Conservation (phyloP, 1,140 invertebrate species). For the Drosophila ohnishii region DNA sequence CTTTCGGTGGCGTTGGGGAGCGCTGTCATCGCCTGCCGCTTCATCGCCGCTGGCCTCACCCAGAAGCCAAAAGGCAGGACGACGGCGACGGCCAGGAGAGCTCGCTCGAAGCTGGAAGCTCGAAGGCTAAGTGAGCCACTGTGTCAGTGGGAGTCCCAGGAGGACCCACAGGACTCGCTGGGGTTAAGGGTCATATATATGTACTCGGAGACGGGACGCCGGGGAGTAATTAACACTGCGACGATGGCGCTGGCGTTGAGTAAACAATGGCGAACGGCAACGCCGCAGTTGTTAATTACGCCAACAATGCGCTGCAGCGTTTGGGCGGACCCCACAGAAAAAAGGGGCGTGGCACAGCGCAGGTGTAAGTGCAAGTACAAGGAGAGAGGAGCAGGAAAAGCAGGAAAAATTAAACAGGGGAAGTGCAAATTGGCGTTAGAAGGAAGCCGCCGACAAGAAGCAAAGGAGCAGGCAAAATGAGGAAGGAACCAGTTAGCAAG, state of each 20-base stretch:
- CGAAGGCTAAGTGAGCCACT: slow-evolving; percentile 70
- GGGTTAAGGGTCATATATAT: slow-evolving; percentile 2
- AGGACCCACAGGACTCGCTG: neutral
- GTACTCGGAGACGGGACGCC: slow-evolving; percentile 10
- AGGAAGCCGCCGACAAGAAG: slow-evolving; percentile 12
- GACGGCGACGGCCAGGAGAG: neutral
- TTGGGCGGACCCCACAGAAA: slow-evolving; percentile 9
- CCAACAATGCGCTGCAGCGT: slow-evolving; percentile 47
- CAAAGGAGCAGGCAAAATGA: slow-evolving; percentile 3
- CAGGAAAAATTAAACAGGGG: slow-evolving; percentile 24
- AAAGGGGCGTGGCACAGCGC: slow-evolving; percentile 46
- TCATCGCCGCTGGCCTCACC: slow-evolving; percentile 7
- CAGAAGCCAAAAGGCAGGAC: slow-evolving; percentile 3
- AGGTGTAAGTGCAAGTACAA: slow-evolving; percentile 12
- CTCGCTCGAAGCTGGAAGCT: slow-evolving; percentile 7
- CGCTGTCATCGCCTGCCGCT: slow-evolving; percentile 33
- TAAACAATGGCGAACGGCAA: slow-evolving; percentile 69
- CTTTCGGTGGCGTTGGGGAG: slow-evolving; percentile 49
- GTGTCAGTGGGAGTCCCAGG: slow-evolving; percentile 55
- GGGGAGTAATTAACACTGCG: slow-evolving; percentile 80
- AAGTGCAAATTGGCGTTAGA: slow-evolving; percentile 34
- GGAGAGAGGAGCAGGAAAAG: slow-evolving; percentile 1
- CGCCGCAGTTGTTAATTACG: slow-evolving; percentile 72
- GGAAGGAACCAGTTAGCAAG: slow-evolving; percentile 4
- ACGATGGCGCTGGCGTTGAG: slow-evolving; percentile 47